phyloP scores from a whole-genome alignment of 2,797 vertebrate species.

The Sitta carolinensis region DNA sequence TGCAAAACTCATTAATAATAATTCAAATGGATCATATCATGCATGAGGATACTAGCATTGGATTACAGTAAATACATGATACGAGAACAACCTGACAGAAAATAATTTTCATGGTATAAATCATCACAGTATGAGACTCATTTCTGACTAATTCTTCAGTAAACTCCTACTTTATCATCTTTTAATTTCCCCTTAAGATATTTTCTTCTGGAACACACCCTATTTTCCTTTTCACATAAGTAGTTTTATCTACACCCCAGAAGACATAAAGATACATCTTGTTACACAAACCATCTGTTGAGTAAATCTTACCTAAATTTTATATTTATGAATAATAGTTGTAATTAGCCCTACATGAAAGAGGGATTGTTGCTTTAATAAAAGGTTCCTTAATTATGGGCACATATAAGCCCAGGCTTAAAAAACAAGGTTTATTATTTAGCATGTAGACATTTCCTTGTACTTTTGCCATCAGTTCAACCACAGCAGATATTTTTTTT shows the following conservation, averaged over 20 bases:
- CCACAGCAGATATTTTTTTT: slow-evolving; percentile 21
- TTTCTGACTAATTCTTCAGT: slow-evolving; percentile 49
- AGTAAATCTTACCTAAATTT: slow-evolving; percentile 26
- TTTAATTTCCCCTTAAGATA: not conserved
- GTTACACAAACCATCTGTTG: not conserved
- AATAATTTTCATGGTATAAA: slow-evolving; percentile 1
- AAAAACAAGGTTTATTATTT: slow-evolving; percentile 21
- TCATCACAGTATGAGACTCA: not conserved
- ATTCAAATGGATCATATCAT: not conserved
- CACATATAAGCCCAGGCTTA: not conserved
- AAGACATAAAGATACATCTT: not conserved
- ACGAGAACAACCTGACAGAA: not conserved
- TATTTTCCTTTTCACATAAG: not conserved
- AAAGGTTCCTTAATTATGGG: slow-evolving; percentile 19
- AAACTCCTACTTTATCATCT: not conserved
- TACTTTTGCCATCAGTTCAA: slow-evolving; percentile 27
- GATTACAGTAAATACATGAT: not conserved
- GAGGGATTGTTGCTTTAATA: slow-evolving; percentile 28
- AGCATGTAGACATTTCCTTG: slow-evolving; percentile 27
- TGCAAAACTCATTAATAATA: not conserved
- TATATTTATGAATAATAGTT: slow-evolving; percentile 29
- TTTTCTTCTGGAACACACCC: not conserved
- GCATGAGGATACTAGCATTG: not conserved
- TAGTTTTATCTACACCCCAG: not conserved
- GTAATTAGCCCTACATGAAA: slow-evolving; percentile 46